These are phyloP conservation scores for Poecile montanus DNA, from an alignment of 2,797 vertebrate genomes.

Conservation along the genomic window DNA sequence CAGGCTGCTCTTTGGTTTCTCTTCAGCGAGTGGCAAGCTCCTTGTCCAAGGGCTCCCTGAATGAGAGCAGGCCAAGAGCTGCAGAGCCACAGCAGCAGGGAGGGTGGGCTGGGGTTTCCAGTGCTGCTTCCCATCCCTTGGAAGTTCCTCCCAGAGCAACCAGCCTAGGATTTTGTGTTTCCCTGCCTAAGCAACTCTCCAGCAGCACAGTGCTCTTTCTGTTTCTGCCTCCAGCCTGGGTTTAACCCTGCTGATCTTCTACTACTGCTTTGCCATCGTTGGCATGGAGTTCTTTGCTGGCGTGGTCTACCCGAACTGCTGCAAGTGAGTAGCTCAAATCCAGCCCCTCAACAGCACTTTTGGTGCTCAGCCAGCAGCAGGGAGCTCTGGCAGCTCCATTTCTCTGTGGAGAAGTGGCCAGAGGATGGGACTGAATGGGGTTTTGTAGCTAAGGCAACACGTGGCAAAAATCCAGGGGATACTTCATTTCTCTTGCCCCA, in stretches of 20 bases:
- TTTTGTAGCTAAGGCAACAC: neutral
- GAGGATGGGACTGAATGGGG: neutral
- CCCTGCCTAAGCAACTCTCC: neutral
- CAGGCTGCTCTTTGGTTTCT: conserved; percentile 8
- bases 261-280: conserved; percentile 97
- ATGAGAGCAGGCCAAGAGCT: neutral
- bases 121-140: neutral
- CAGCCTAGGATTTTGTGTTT: neutral
- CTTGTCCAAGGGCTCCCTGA: conserved; percentile 6
- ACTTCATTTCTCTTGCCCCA: neutral
- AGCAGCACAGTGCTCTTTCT: neutral
- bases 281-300: conserved; percentile 98
- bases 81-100: neutral
- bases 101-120: neutral
- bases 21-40: neutral
- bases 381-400: neutral
- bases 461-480: neutral
- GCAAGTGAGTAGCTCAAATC: conserved; percentile 86
- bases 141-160: neutral
- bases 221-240: conserved; percentile 83
- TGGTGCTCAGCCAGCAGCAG: neutral
- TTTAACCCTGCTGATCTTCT: conserved; percentile 95
- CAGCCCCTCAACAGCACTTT: neutral
- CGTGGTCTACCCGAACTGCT: conserved; percentile 92
- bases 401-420: neutral